Evolutionary conservation across 2,797 vertebrate genomes (phyloP), one percentile per base, ranked within the genome.

Genomic region (Lagodon rhomboides): DNA sequence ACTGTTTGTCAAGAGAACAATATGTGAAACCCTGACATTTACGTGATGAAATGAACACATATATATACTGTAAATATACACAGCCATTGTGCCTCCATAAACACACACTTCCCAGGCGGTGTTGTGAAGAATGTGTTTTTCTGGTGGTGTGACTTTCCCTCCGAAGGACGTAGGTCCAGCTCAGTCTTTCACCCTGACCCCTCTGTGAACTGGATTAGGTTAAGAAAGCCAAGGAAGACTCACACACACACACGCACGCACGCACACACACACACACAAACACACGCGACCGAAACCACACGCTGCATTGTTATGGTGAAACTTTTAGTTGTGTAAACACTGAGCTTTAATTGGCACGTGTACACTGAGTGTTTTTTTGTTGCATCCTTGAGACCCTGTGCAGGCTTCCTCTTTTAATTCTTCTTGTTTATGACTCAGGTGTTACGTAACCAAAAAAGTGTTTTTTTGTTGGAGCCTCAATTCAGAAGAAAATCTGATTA

Each of bases 41-140:
- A 43, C 55, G n/a, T 22, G 23, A 80, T 78, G 38, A 80, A 76
- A 70, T 41, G 41, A 79, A 62, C 17, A 62, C 17, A 55, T 12
- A 5, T 59, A 68, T 1, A 12, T 38, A n/a, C 11, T 38, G 44
- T 60, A 46, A 54, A 63, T 61, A 60, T 18, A 68, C 17, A 49
- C 67, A n/a, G 58, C 76, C 77, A 87, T 90, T 91, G 90, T 92
- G 87, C 68, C 70, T 73, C 56, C 61, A 38, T 82, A 88, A 89
- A 91, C 85, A 89, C 64, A 50, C 23, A 18, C 70, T 82, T 89
- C 89, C 79, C 80, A 58, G 58, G 54, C 47, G 2, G 49, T 58
- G 74, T 47, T 77, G 63, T 82, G 62, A 89, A 78, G 81, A 86
- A 85, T 77, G 82, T 82, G 80, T 79, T 86, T 73, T 83, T 78